Evolutionary conservation across 2,888 invertebrate genomes (phyloP).

Genomic region (Ligdia adustata): DNA sequence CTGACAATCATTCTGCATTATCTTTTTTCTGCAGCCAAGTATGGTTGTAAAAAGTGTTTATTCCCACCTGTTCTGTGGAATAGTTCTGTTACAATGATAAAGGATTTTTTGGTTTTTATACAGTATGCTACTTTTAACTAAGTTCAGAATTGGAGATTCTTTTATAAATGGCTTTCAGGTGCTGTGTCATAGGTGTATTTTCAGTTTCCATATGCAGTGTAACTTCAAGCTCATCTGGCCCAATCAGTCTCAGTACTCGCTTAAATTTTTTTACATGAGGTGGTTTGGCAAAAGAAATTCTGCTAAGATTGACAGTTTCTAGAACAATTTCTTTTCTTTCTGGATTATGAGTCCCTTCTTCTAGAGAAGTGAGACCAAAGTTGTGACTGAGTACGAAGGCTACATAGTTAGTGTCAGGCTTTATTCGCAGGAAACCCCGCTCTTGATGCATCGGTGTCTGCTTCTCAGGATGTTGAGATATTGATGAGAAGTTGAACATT

Average conservation of each 20-base stretch:
- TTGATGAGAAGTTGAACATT: slow-evolving; percentile 81
- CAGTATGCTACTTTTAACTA: too few relatives aligned
- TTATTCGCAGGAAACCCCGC: slow-evolving; percentile 84
- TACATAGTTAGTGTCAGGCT: slow-evolving; percentile 79
- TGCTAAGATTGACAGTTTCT: slow-evolving; percentile 69
- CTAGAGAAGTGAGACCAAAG: slow-evolving; percentile 84
- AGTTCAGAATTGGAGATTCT: slow-evolving; percentile 49
- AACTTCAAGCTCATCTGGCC: slow-evolving; percentile 66
- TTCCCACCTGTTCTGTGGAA: too few relatives aligned
- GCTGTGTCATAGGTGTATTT: slow-evolving; percentile 78
- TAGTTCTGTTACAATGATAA: too few relatives aligned
- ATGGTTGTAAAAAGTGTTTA: too few relatives aligned
- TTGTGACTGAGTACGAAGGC: slow-evolving; percentile 85
- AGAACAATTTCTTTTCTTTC: slow-evolving; percentile 71
- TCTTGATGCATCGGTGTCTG: slow-evolving; percentile 86
- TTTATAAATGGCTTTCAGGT: slow-evolving; percentile 79
- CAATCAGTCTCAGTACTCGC: slow-evolving; percentile 59
- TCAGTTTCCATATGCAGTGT: slow-evolving; percentile 82
- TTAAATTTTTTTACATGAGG: slow-evolving; percentile 77
- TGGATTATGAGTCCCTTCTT: slow-evolving; percentile 80
- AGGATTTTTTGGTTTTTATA: too few relatives aligned
- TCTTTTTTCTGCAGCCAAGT: too few relatives aligned
- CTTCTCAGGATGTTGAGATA: slow-evolving; percentile 78
- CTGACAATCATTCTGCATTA: too few relatives aligned
- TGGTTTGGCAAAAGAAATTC: slow-evolving; percentile 80